Evolutionary conservation across 2,797 vertebrate genomes (phyloP).

Genomic region (Cuniculus paca): DNA sequence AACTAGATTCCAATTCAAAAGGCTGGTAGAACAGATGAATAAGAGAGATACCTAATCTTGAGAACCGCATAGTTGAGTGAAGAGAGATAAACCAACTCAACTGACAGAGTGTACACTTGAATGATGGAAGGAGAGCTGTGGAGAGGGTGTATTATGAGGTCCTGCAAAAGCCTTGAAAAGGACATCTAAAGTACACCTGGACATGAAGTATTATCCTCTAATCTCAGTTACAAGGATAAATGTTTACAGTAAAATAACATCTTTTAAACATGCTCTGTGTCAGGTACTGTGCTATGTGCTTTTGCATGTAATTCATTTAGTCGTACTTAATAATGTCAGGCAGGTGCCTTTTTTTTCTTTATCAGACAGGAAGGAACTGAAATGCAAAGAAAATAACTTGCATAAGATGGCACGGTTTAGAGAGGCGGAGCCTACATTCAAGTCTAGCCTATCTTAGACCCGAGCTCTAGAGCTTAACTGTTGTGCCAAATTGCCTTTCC

Average conservation of each 20-base stretch:
- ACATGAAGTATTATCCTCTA: neutral
- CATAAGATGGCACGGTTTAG: neutral
- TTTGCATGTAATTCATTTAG: neutral
- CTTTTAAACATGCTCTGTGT: neutral
- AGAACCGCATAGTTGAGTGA: neutral
- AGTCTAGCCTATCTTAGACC: neutral
- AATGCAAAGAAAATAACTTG: slow-evolving; percentile 1
- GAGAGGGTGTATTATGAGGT: neutral
- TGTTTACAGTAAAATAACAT: neutral
- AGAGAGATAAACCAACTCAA: neutral
- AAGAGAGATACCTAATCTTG: neutral
- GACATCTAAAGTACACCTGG: neutral
- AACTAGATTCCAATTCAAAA: neutral
- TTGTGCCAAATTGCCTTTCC: neutral
- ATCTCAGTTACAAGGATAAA: neutral
- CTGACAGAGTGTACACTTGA: neutral
- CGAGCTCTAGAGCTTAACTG: neutral
- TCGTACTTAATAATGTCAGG: neutral
- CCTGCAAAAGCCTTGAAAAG: neutral
- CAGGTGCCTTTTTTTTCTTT: neutral
- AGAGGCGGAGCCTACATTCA: neutral
- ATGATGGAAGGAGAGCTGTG: neutral
- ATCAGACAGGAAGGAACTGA: neutral
- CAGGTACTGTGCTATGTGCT: neutral
- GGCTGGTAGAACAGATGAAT: neutral